A percentile compares a stretch with the other conserved stretches of the same genome.
These are phyloP conservation scores for Geothlypis trichas DNA, from an alignment of 2,113 vertebrate species.

Conservation along the genomic window DNA sequence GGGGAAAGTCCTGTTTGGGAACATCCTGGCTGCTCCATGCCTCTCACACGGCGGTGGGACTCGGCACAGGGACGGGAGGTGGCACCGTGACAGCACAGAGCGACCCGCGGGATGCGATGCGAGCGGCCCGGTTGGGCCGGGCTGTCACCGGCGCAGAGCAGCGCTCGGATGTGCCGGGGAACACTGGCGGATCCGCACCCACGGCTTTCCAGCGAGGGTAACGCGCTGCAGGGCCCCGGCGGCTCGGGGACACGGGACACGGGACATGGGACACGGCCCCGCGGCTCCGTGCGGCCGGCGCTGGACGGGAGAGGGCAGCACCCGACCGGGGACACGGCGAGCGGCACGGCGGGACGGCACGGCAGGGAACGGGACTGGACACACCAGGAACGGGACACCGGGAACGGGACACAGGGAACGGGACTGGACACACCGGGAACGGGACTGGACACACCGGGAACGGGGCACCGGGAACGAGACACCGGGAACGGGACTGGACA, in stretches of 20 bases:
- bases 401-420: not conserved
- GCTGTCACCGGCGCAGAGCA: too few relatives aligned
- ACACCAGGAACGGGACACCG: not conserved
- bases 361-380: not conserved
- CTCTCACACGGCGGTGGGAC: accelerated
- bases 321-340: not conserved
- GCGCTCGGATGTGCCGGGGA: too few relatives aligned
- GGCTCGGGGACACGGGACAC: not conserved
- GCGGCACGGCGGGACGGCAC: not conserved
- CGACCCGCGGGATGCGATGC: too few relatives aligned
- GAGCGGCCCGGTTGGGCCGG: too few relatives aligned
- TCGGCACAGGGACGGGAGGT: accelerated
- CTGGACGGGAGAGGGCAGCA: constrained; percentile 23
- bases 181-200: not conserved
- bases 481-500: too few relatives aligned
- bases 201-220: accelerated
- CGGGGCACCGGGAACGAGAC: too few relatives aligned
- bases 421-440: too few relatives aligned
- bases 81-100: not conserved
- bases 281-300: not conserved
- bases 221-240: accelerated
- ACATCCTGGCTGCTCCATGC: accelerated
- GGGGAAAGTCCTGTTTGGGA: not conserved
- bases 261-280: not conserved
- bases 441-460: not conserved